Conservation (phyloP, 2,888 invertebrate genomes). For the Nemotelus pantherinus region DNA sequence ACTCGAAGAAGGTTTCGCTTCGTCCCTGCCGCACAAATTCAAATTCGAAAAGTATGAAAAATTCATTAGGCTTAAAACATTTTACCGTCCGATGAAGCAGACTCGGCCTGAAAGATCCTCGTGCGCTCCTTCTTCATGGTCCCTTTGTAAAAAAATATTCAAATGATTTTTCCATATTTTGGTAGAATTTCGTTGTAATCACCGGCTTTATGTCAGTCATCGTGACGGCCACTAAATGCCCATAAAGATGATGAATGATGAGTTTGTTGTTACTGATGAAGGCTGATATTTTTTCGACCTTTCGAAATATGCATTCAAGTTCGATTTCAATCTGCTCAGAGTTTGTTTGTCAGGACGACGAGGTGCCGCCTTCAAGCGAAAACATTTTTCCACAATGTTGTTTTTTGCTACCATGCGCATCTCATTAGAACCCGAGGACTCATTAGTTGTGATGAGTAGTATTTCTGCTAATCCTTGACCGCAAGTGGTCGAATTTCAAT, state of each 20-base stretch:
- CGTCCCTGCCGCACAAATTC: slow-evolving; percentile 10
- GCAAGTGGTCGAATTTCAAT: slow-evolving; percentile 33
- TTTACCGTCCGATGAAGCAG: slow-evolving; percentile 17
- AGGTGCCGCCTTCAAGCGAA: slow-evolving; percentile 8
- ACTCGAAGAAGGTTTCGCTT: background rate
- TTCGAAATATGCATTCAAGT: slow-evolving; percentile 28
- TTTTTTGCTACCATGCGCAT: slow-evolving; percentile 14
- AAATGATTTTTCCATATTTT: slow-evolving; percentile 41
- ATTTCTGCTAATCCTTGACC: slow-evolving; percentile 29
- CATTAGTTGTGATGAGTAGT: slow-evolving; percentile 38
- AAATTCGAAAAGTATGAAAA: slow-evolving; percentile 40
- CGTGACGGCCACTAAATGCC: slow-evolving; percentile 39
- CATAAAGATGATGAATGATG: slow-evolving; percentile 43
- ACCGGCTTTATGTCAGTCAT: slow-evolving; percentile 42
- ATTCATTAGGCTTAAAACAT: slow-evolving; percentile 43
- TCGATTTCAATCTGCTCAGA: slow-evolving; percentile 16
- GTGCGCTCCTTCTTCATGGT: background rate
- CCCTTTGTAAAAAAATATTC: slow-evolving; percentile 29
- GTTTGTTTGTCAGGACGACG: slow-evolving; percentile 18
- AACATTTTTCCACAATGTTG: background rate
- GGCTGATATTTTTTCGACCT: slow-evolving; percentile 26
- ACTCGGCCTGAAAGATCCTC: background rate
- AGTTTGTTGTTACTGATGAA: slow-evolving; percentile 36
- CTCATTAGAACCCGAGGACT: slow-evolving; percentile 11
- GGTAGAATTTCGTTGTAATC: slow-evolving; percentile 37